Percentiles rank a stretch among this genome's conserved stretches.
Evolutionary conservation across 2,888 invertebrate genomes (phyloP).

Genomic region (Desoria tigrina): DNA sequence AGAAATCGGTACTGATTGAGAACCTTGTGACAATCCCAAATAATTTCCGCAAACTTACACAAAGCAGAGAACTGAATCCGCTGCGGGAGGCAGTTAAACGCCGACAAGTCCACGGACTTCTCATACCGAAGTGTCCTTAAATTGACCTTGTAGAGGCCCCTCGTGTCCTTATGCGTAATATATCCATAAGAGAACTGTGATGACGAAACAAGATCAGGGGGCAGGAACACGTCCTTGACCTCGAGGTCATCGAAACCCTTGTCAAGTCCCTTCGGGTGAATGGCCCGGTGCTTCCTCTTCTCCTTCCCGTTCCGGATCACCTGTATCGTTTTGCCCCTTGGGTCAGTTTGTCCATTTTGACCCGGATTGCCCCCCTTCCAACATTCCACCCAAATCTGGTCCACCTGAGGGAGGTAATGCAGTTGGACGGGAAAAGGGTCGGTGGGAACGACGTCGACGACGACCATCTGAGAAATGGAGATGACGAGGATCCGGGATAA

Average conservation of each 20-base stretch:
- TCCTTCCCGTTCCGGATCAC: conserved; percentile 75
- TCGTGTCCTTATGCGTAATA: conserved; percentile 71
- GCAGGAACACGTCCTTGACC: conserved; percentile 67
- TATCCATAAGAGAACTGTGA: conserved; percentile 71
- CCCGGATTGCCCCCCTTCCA: too few relatives aligned
- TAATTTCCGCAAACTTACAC: conserved; percentile 62
- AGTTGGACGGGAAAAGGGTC: conserved; percentile 58
- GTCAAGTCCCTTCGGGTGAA: conserved; percentile 68
- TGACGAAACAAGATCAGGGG: conserved; percentile 55
- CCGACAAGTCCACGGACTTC: conserved; percentile 69
- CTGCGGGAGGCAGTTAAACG: conserved; percentile 72
- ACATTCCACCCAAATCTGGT: conserved; percentile 63
- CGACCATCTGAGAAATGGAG: too few relatives aligned
- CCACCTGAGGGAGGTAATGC: conserved; percentile 69
- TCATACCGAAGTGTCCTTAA: conserved; percentile 70
- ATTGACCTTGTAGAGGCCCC: conserved; percentile 72
- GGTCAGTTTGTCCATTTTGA: too few relatives aligned
- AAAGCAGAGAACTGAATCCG: conserved; percentile 70
- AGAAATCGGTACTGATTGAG: too few relatives aligned
- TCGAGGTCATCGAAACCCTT: conserved; percentile 9
- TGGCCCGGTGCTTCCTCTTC: conserved; percentile 71
- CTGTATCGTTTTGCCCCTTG: conserved; percentile 62
- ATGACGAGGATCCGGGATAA: too few relatives aligned
- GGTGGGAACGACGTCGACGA: too few relatives aligned
- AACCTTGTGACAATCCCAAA: too few relatives aligned